Evolutionary conservation across 1,140 invertebrate species (phyloP), one percentile per base, ranked within the genome.

Genomic region (Lordiphosa collinella): DNA sequence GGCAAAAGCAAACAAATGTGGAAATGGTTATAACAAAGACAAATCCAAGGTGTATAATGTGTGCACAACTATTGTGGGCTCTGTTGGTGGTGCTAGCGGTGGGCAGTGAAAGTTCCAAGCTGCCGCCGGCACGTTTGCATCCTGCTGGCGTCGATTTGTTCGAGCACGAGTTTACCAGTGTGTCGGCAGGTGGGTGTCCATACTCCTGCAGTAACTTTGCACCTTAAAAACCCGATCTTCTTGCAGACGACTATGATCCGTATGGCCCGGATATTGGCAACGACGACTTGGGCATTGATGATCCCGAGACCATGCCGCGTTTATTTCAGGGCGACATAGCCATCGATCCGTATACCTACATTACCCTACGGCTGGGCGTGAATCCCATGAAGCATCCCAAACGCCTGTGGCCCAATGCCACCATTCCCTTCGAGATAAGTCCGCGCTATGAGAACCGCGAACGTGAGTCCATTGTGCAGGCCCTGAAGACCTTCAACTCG

Each of bases 241-340:
- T 71, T 72, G 10, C 48, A 72, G 76, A 70, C 3, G 80, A 84
- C 3, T 75, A 61, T 40, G 86, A 88, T 67, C 66, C 76, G 0
- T 79, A 46, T 52, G 79, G 76, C 0, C 76, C 85, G 0, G 74
- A 82, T 11, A 69, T 75, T 3, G 80, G 72, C 0, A 53, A 85
- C 18, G 86, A 85, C 34, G 76, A 86, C 18, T 35, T 72, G 35
- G 86, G 60, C 40, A 66, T 74, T 37, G 88, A 91, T 53, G 93
- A 94, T 90, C 92, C 93, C 0, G 93, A 94, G 90, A 91, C 93
- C 0, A 90, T 89, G 48, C 92, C 93, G 0, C 92, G 92, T 25
- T 85, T 94, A 32, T 94, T 92, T 69, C 92, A 94, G 87, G 93
- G 93, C 2, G 93, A 94, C 57, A 93, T 93, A 87, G 92, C 92